phyloP scores from a whole-genome alignment of 1,140 invertebrate genomes.

The Hyles vespertilio region DNA sequence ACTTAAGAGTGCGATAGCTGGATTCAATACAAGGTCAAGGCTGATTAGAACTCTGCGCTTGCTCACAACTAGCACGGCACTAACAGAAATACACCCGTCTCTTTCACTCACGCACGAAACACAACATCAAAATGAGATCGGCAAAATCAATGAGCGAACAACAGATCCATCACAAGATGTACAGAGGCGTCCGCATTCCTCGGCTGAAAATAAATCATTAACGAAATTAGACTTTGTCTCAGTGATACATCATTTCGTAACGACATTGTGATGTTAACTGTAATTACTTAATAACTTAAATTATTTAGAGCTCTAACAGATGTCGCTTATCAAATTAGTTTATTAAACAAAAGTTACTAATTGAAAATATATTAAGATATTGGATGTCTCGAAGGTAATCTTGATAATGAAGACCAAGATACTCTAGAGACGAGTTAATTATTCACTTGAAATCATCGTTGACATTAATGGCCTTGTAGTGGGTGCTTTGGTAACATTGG shows the following conservation, averaged over 20 bases:
- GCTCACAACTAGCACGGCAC: constrained; percentile 17
- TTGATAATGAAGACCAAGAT: no score
- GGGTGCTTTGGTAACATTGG: no score
- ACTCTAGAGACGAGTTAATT: no score
- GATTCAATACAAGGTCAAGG: constrained; percentile 57
- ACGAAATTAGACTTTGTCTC: constrained; percentile 36
- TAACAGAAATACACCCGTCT: constrained; percentile 31
- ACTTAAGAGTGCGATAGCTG: constrained; percentile 45
- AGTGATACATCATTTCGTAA: constrained; percentile 27
- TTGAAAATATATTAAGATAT: no score
- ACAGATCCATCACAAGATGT: constrained; percentile 47
- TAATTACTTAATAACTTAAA: constrained; percentile 14
- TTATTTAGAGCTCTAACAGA: not conserved
- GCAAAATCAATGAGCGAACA: constrained; percentile 23
- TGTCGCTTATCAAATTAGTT: no score
- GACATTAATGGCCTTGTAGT: no score
- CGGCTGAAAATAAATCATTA: constrained; percentile 63
- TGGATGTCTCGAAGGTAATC: no score
- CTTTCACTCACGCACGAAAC: constrained; percentile 24
- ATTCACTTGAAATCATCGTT: no score
- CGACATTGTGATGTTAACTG: constrained; percentile 15
- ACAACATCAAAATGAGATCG: constrained; percentile 24
- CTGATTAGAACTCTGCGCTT: constrained; percentile 42
- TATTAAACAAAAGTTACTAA: no score
- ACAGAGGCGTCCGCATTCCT: constrained; percentile 49